These are phyloP conservation scores for Spodoptera litura DNA, from an alignment of 1,140 invertebrate genomes.

Conservation along the genomic window DNA sequence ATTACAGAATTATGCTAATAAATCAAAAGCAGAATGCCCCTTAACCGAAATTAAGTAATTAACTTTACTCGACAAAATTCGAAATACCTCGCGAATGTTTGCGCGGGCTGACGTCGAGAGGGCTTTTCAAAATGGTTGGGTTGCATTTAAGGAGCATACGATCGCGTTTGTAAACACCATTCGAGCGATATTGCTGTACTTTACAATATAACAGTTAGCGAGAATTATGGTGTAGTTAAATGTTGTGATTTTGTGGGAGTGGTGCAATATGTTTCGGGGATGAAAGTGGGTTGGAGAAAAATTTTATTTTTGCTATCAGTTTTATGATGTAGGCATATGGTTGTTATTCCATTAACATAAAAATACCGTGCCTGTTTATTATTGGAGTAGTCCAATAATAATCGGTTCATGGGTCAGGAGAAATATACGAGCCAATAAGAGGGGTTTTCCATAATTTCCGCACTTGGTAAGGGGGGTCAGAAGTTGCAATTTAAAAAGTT, in stretches of 20 bases:
- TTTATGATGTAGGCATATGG: background rate
- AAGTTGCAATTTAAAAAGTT: too few species aligned
- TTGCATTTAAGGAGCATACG: slow-evolving; percentile 45
- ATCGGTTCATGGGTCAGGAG: too few species aligned
- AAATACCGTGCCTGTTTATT: too few species aligned
- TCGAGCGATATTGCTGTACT: slow-evolving; percentile 38
- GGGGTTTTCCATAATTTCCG: background rate
- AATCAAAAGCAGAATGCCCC: slow-evolving; percentile 57
- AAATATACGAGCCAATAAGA: too few species aligned
- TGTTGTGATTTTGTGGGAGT: slow-evolving; percentile 40
- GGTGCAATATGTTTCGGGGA: background rate
- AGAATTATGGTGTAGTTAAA: slow-evolving; percentile 46
- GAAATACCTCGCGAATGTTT: slow-evolving; percentile 50
- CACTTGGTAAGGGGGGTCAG: too few species aligned
- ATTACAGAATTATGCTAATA: slow-evolving; percentile 63
- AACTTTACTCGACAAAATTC: slow-evolving; percentile 56
- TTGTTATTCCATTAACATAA: background rate
- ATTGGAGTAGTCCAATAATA: too few species aligned
- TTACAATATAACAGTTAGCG: slow-evolving; percentile 45
- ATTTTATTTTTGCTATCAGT: background rate
- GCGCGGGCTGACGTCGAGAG: slow-evolving; percentile 7
- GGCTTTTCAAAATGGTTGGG: slow-evolving; percentile 25
- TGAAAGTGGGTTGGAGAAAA: slow-evolving; percentile 3
- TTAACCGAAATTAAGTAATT: slow-evolving; percentile 67
- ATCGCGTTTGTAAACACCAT: slow-evolving; percentile 48